Evolutionary conservation across 1,140 invertebrate species (phyloP).

Genomic region (Epicauta chinensis): DNA sequence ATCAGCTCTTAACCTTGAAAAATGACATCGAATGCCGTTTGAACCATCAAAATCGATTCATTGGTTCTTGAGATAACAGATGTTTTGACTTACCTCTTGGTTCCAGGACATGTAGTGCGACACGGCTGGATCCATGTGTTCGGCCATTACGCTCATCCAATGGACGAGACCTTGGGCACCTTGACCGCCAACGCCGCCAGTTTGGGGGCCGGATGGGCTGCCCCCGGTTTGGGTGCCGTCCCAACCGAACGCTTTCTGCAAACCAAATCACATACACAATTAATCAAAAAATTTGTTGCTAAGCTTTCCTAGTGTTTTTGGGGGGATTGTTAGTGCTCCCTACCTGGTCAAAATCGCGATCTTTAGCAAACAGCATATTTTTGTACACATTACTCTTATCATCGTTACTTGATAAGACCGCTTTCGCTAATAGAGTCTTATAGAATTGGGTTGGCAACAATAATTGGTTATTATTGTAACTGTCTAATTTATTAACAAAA

Average conservation of each 20-base stretch:
- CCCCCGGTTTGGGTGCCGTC: conserved; percentile 39
- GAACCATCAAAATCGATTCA: no score
- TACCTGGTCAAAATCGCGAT: conserved; percentile 42
- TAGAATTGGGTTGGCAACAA: conserved; percentile 68
- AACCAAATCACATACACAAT: conserved; percentile 13
- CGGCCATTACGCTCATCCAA: conserved; percentile 79
- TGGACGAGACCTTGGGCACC: conserved; percentile 66
- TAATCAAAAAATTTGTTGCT: no score
- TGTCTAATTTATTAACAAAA: conserved; percentile 41
- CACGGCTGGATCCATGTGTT: conserved; percentile 59
- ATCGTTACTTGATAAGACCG: conserved; percentile 46
- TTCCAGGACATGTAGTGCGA: conserved; percentile 58
- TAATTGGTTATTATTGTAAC: conserved; percentile 47
- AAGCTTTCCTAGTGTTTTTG: no score
- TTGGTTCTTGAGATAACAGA: no score
- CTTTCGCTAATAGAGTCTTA: conserved; percentile 67
- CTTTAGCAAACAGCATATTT: conserved; percentile 41
- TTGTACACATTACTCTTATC: conserved; percentile 41
- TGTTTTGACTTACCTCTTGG: conserved; percentile 40
- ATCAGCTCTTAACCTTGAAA: no score
- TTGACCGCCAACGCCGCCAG: conserved; percentile 46
- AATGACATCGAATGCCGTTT: no score
- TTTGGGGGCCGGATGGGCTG: conserved; percentile 36
- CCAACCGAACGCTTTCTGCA: conserved; percentile 42
- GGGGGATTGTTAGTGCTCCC: not conserved